A percentile compares a stretch with the other conserved stretches of the same genome.
Evolutionary conservation across 1,140 invertebrate genomes (phyloP).

Genomic region (Diplogasteroides magnus): DNA sequence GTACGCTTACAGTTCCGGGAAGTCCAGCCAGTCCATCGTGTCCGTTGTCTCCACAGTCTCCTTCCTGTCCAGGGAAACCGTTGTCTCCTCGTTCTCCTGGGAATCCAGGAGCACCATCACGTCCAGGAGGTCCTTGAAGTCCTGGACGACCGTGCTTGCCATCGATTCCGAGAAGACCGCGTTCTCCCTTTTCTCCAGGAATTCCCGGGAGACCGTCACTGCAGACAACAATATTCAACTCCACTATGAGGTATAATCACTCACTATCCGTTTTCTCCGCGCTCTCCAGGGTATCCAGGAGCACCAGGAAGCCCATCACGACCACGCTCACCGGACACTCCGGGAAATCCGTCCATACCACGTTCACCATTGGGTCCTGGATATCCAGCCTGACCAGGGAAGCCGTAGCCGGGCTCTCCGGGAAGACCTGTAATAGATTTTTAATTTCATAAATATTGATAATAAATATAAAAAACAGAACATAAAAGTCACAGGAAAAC

Average conservation of each 20-base stretch:
- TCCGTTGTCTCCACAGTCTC: conserved; percentile 27
- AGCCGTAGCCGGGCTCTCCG: conserved; percentile 25
- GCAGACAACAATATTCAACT: neutral
- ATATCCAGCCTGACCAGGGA: conserved; percentile 26
- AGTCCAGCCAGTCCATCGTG: conserved; percentile 25
- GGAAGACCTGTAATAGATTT: conserved; percentile 4
- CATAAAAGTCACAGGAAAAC: conserved; percentile 9
- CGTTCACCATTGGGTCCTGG: conserved; percentile 35
- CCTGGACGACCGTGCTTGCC: conserved; percentile 31
- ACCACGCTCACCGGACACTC: conserved; percentile 27
- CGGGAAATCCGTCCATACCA: conserved; percentile 30
- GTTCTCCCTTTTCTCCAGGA: conserved; percentile 20
- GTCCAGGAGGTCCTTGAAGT: neutral
- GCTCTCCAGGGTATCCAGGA: conserved; percentile 29
- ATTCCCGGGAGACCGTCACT: conserved; percentile 16
- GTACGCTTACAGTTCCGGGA: conserved; percentile 3
- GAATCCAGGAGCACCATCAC: conserved; percentile 9
- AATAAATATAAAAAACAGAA: no score
- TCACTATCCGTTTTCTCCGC: conserved; percentile 19
- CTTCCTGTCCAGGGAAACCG: conserved; percentile 23
- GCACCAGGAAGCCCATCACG: conserved; percentile 32
- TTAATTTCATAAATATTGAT: neutral
- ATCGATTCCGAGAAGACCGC: conserved; percentile 28
- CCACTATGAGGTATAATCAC: neutral
- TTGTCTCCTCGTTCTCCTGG: conserved; percentile 17